These are phyloP conservation scores for Lepus americanus DNA, from an alignment of 2,113 vertebrate species.

Conservation along the genomic window DNA sequence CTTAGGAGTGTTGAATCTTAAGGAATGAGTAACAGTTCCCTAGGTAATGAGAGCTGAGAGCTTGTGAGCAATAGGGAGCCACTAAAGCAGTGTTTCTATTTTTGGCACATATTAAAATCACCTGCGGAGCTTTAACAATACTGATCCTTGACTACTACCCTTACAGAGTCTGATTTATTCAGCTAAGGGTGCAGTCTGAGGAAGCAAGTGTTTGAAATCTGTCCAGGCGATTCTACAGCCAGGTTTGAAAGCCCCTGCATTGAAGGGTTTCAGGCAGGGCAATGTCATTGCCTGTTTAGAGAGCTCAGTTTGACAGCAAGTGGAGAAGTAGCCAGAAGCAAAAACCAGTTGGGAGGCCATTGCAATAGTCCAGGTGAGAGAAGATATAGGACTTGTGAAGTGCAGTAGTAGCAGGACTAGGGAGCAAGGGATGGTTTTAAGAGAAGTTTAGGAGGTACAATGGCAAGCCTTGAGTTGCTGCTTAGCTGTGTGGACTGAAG, in stretches of 20 bases:
- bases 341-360: background rate
- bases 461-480: background rate
- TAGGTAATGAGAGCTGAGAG: background rate
- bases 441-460: background rate
- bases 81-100: background rate
- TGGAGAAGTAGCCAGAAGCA: background rate
- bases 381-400: background rate
- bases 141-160: background rate
- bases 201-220: conserved; percentile 19
- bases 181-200: background rate
- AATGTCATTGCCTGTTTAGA: background rate
- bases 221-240: background rate
- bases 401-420: background rate
- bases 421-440: background rate
- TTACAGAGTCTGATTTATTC: background rate
- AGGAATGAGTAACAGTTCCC: background rate
- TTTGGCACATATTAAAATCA: background rate
- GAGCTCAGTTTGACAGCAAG: background rate
- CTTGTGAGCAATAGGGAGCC: background rate
- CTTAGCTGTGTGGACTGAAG: background rate
- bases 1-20: background rate
- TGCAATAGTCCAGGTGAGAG: background rate
- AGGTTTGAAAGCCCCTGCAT: background rate
- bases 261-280: background rate
- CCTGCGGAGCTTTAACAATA: background rate